Base-by-base conservation (phyloP, 2,888 invertebrate genomes). In the Congeria kusceri region DNA sequence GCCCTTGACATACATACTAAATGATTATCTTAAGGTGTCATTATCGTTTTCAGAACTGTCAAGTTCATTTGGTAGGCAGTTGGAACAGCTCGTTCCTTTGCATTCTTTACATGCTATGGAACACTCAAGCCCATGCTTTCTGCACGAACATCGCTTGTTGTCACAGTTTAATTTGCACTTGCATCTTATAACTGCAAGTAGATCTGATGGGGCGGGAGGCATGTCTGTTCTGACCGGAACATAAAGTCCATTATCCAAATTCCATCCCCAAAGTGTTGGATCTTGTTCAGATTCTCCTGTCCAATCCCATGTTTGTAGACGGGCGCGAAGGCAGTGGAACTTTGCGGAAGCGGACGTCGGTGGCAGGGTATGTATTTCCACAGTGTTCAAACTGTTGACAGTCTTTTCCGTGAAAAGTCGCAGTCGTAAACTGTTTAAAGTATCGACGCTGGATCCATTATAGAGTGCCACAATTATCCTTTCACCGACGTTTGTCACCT, bases 301-400 rank as follows among this genome's bases (percentile, higher is more conserved):
- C 18, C 58, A 85, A 83, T n/a, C 18, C 9, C n/a, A 9, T 5
- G 84, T 74, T 74, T 87, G 88, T 29, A 58, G 57, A 69, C 82
- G 86, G 9, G 78, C 83, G 39, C 86, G 44, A 9, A 77, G 18
- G 62, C 70, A 67, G 65, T 89, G 87, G 32, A 71, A 80, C 23
- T 62, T 67, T 7, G 85, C 80, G 32, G 88, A 77, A 62, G 72
- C 75, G 53, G 83, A 57, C 25, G 88, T 87, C 44, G 88, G 87
- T 23, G 87, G 88, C 9, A 87, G 49, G 13, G 58, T 66, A 5
- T 85, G 70, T 18, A 82, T 75, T 23, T 87, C 71, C 1, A 87
- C 78, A 71, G n/a, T 47, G 39, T 61, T 84, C 1, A 27, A 53
- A 11, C 73, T 77, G n/a, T 65, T 47, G 9, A 56, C 44, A 0